Evolutionary conservation across 1,140 invertebrate species (phyloP).

Genomic region (Antheraea pernyi): DNA sequence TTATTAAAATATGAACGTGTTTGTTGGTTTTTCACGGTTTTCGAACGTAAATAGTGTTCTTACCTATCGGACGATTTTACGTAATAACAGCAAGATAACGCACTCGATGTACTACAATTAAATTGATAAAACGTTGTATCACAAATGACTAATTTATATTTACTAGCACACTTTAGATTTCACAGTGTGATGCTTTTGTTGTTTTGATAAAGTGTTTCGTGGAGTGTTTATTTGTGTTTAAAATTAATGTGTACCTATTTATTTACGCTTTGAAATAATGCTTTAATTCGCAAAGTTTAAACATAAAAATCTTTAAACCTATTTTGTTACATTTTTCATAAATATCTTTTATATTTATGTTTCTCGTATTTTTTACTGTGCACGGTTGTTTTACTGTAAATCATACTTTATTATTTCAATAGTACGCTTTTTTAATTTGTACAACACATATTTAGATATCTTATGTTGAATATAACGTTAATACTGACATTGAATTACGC

Average conservation of each 20-base stretch:
- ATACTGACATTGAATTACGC: no score
- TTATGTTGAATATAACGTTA: no score
- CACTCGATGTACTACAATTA: not conserved
- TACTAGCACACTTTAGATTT: slow-evolving; percentile 17
- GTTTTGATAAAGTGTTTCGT: not conserved
- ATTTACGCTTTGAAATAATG: not conserved
- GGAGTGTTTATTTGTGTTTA: not conserved
- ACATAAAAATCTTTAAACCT: no score
- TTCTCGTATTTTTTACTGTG: no score
- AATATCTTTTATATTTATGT: no score
- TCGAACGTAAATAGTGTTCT: not conserved
- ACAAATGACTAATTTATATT: slow-evolving; percentile 14
- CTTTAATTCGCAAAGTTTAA: not conserved
- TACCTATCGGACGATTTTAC: not conserved
- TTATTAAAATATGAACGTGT: no score
- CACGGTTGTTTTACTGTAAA: no score
- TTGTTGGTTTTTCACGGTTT: not conserved
- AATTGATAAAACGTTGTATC: slow-evolving; percentile 11
- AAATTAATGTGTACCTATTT: not conserved
- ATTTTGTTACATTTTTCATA: no score
- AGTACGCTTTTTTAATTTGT: no score
- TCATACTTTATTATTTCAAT: no score
- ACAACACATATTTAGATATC: no score
- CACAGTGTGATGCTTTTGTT: slow-evolving; percentile 12
- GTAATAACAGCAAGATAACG: not conserved